A percentile compares a stretch with the other conserved stretches of the same genome.
phyloP scores from a whole-genome alignment of 2,888 invertebrate species.

The Agapostemon virescens region DNA sequence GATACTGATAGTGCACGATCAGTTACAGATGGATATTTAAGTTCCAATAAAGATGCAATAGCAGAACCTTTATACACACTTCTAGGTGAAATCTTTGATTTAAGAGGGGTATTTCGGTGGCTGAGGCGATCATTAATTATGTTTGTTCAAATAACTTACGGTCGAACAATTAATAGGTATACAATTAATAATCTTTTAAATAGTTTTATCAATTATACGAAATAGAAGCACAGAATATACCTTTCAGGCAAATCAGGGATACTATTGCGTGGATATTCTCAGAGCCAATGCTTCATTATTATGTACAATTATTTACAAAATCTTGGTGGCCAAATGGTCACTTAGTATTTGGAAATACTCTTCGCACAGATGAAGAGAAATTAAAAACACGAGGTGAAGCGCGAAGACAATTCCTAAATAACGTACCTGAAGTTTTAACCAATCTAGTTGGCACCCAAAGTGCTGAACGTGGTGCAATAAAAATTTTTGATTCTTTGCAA shows the following conservation, averaged over 20 bases:
- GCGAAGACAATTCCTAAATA: conserved; percentile 85
- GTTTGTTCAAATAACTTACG: conserved; percentile 95
- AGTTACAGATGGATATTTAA: conserved; percentile 76
- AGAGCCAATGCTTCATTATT: conserved; percentile 94
- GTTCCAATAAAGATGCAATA: conserved; percentile 88
- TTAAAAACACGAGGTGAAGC: conserved; percentile 87
- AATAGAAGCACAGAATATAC: conserved; percentile 5
- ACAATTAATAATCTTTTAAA: background rate
- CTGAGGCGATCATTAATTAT: conserved; percentile 92
- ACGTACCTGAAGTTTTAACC: conserved; percentile 89
- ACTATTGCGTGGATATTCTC: conserved; percentile 93
- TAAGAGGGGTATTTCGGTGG: conserved; percentile 94
- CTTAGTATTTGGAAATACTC: conserved; percentile 83
- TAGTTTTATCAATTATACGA: background rate
- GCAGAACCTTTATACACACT: conserved; percentile 94
- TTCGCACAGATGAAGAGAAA: conserved; percentile 84
- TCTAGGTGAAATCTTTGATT: conserved; percentile 94
- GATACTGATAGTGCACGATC: conserved; percentile 81
- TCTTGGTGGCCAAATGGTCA: conserved; percentile 95
- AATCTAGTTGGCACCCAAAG: conserved; percentile 93
- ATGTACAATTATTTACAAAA: conserved; percentile 90
- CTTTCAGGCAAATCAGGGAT: conserved; percentile 90
- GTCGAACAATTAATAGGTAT: conserved; percentile 93
- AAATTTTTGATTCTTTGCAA: conserved; percentile 93
- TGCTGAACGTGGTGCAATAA: conserved; percentile 90